Percentiles rank a stretch among this genome's conserved stretches.
These are phyloP conservation scores for Ectropis grisescens DNA, from an alignment of 1,140 invertebrate species.

Conservation along the genomic window DNA sequence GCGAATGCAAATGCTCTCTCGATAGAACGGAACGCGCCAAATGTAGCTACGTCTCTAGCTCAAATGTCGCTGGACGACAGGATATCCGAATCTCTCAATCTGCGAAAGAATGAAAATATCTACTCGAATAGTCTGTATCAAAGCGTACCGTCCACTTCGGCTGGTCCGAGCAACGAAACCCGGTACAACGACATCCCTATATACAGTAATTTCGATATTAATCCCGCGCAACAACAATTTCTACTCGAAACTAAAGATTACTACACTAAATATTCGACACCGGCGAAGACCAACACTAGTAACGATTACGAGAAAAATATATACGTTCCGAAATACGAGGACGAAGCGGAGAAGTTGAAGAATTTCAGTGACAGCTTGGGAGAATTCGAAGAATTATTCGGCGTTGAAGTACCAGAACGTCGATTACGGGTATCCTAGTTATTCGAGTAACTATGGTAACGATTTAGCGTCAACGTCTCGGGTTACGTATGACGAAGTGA, in stretches of 20 bases:
- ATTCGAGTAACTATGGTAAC: slow-evolving; percentile 6
- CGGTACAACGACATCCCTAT: slow-evolving; percentile 35
- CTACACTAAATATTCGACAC: slow-evolving; percentile 53
- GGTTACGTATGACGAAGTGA: slow-evolving; percentile 34
- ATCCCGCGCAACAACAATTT: slow-evolving; percentile 40
- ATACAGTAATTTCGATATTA: slow-evolving; percentile 49
- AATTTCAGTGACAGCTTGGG: slow-evolving; percentile 49
- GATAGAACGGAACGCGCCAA: slow-evolving; percentile 14
- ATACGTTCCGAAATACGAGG: slow-evolving; percentile 46
- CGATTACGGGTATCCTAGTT: slow-evolving; percentile 25
- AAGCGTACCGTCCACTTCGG: slow-evolving; percentile 16
- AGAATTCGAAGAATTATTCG: slow-evolving; percentile 57
- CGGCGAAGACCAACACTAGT: slow-evolving; percentile 18
- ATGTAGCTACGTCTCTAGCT: slow-evolving; percentile 24
- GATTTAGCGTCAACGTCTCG: too few species aligned
- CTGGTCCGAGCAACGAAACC: slow-evolving; percentile 4
- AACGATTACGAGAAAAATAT: slow-evolving; percentile 56
- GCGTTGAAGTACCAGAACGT: slow-evolving; percentile 52
- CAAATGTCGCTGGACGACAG: slow-evolving; percentile 56
- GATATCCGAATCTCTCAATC: slow-evolving; percentile 60
- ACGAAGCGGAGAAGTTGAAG: slow-evolving; percentile 40
- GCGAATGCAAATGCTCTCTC: slow-evolving; percentile 25
- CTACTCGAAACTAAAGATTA: slow-evolving; percentile 52
- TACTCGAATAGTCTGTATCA: slow-evolving; percentile 30
- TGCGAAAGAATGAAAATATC: slow-evolving; percentile 49